Base-by-base conservation (phyloP, 2,888 invertebrate species). In the Tridacna crocea region DNA sequence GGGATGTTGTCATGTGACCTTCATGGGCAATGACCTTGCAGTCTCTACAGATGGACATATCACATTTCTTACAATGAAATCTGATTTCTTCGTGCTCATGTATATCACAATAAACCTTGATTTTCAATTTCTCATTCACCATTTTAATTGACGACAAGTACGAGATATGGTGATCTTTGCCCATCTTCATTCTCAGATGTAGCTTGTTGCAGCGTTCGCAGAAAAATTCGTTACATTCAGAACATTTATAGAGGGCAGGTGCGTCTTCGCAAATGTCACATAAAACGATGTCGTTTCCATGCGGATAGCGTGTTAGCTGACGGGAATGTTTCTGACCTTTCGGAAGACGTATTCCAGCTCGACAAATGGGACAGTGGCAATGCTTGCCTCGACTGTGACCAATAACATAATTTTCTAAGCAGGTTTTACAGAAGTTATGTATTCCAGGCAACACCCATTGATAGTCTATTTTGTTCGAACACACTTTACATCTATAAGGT, bases 401-500 rank as follows among this genome's bases (percentile, higher is more conserved):
- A 11, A 86, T 72, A 19, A 86, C 83, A 36, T 86, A 86, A 74
- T 86, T 82, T 66, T 86, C 86, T 22, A 86, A 58, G 76, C 86
- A 86, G 36, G 82, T 77, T 12, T 83, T 82, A 63, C 86, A 86
- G 66, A 86, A 86, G 61, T 86, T 86, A 61, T 86, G 86, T 19
- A 86, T 68, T n/a, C 86, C 86, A 13, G 86, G 86, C n/a, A 86
- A 68, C 22, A 86, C 48, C 86, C 86, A 86, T 55, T 86, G 83
- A 61, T 86, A 86, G 36, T 86, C 86, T 55, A 86, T 51, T 26
- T 83, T 79, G 19, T 83, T 86, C 27, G 78, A 72, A 65, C 86
- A 86, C 2, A 86, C 83, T 48, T 83, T 86, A 73, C 86, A 86
- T 70, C 79, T 86, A 79, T 82, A 75, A 13, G 83, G 83, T 47